Evolutionary conservation across 2,888 invertebrate species (phyloP).

Genomic region (Callyntrura sp.): DNA sequence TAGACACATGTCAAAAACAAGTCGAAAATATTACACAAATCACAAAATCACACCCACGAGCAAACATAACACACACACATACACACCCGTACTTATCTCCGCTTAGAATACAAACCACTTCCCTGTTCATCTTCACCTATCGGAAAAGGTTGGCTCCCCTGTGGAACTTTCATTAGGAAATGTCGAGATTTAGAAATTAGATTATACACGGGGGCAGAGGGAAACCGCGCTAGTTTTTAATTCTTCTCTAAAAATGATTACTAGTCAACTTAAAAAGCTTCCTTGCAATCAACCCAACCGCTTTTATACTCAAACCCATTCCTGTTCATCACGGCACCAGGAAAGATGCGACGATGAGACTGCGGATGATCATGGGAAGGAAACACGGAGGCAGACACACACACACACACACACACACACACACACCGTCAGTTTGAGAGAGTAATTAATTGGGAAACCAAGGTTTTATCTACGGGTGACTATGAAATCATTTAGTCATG

Average conservation of each 20-base stretch:
- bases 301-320: background rate
- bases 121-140: no score
- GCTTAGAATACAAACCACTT: no score
- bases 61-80: no score
- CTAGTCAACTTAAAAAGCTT: slow-evolving; percentile 18
- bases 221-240: background rate
- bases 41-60: no score
- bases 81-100: no score
- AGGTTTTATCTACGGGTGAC: background rate
- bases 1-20: no score
- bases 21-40: no score
- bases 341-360: background rate
- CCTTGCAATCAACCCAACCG: background rate
- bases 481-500: background rate
- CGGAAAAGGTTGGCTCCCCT: no score
- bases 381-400: no score
- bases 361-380: slow-evolving; percentile 1
- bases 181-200: no score
- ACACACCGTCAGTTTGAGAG: background rate
- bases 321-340: background rate
- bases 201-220: background rate
- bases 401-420: background rate
- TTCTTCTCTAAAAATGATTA: background rate
- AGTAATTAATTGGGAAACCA: slow-evolving; percentile 16
- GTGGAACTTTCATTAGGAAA: no score